phyloP scores from a whole-genome alignment of 2,797 vertebrate genomes.

The Oryzias dopingdopingensis region DNA sequence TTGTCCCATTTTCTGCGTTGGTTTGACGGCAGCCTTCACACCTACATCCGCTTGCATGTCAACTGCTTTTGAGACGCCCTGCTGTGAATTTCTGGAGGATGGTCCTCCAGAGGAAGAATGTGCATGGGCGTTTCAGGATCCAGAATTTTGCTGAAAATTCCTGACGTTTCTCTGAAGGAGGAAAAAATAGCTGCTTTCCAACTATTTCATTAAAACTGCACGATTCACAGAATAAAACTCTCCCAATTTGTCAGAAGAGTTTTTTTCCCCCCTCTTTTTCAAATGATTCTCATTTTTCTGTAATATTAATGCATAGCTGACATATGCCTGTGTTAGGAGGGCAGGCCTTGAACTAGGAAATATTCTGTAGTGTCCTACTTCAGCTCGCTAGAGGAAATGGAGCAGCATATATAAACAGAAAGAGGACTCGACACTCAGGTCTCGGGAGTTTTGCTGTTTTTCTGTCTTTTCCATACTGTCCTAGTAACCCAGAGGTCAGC shows the following conservation, averaged over 20 bases:
- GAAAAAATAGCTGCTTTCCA: constrained; percentile 17
- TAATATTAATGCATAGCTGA: background rate
- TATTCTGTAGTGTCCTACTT: constrained; percentile 50
- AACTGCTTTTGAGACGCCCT: constrained; percentile 32
- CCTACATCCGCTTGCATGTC: constrained; percentile 1
- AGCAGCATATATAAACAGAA: constrained; percentile 58
- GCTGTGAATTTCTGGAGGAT: constrained; percentile 50
- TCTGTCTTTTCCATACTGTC: constrained; percentile 22
- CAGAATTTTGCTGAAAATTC: constrained; percentile 41
- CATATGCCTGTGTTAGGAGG: constrained; percentile 17
- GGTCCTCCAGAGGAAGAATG: constrained; percentile 68
- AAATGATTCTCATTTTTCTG: background rate
- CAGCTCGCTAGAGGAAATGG: constrained; percentile 57
- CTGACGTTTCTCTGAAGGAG: constrained; percentile 36
- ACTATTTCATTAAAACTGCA: constrained; percentile 21
- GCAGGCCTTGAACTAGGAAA: constrained; percentile 25
- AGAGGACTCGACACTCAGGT: constrained; percentile 25
- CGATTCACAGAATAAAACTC: constrained; percentile 8
- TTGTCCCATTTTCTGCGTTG: constrained; percentile 30
- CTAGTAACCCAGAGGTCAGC: constrained; percentile 35
- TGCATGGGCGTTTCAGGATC: constrained; percentile 57
- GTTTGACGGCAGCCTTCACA: constrained; percentile 10
- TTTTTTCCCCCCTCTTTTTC: background rate
- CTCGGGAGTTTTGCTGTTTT: constrained; percentile 25
- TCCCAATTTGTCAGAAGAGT: background rate